Evolutionary conservation across 2,888 invertebrate species (phyloP), one percentile per base, ranked within the genome.

Genomic region (Steinernema carpocapsae): DNA sequence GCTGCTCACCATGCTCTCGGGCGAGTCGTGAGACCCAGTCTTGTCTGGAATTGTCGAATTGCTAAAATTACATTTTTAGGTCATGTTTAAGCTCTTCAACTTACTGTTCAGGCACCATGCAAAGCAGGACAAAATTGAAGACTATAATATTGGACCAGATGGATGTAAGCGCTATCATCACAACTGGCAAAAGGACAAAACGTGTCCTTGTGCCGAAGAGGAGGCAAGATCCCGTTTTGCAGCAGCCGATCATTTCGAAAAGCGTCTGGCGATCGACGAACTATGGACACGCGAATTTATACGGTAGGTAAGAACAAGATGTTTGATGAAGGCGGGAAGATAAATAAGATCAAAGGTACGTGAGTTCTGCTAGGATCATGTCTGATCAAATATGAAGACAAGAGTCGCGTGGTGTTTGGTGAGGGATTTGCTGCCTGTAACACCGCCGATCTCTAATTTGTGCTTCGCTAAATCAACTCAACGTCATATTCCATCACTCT

Each of bases 91-190:
- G 19, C 6, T 43, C 7, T 10, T 14, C 51, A 19, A 51, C 51
- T n/a, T 51, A 43, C 19, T 10, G 6, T 51, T 51, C 51, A 51
- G 51, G 51, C 7, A 19, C 51, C 51, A 51, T 51, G 51, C 51
- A 51, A 19, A 51, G 51, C 10, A 51, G 51, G 6, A 51, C 51
- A 19, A 51, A 51, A 51, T 51, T 51, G 51, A 51, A 51, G n/a
- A 51, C 51, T 12, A 51, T 51, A 19, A 51, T 51, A 19, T 51
- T 51, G 10, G 51, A 51, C 51, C 51, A 51, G 7, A 51, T 19
- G 19, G 51, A 51, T 6, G 51, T 51, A 10, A 51, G 51, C 19
- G 51, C 51, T 6, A 51, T 6, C 51, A 51, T 51, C 12, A 51
- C 51, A n/a, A 51, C n/a, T 6, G 51, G 51, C 51, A 51, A 19